Percentiles rank a stretch among this genome's conserved stretches.
These are phyloP conservation scores for Trichonephila inaurata DNA, from an alignment of 1,140 invertebrate genomes.

Conservation along the genomic window DNA sequence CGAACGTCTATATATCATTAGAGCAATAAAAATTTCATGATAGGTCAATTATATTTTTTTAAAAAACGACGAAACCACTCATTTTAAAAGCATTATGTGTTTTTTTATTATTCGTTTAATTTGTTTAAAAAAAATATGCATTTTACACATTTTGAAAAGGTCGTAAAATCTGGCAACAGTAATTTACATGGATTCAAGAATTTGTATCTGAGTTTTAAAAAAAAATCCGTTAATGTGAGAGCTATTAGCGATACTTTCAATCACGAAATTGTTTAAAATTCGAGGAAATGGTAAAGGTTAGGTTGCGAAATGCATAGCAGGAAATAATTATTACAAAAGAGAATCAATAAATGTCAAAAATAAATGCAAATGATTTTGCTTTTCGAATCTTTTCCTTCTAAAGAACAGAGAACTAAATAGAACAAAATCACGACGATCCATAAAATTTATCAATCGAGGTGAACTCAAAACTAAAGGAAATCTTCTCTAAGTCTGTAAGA, in stretches of 20 bases:
- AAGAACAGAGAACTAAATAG: background rate
- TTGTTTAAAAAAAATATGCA: no score
- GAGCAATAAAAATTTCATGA: no score
- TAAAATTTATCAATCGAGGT: background rate
- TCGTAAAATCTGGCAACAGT: background rate
- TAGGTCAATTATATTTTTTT: no score
- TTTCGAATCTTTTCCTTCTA: background rate
- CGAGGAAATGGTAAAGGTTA: background rate
- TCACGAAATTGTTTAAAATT: background rate
- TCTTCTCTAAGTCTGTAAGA: no score
- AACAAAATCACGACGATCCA: background rate
- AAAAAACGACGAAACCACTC: no score
- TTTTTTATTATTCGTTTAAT: no score
- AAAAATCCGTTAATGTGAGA: background rate
- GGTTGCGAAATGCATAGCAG: background rate
- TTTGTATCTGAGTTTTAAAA: background rate
- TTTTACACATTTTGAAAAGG: no score
- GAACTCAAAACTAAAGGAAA: background rate
- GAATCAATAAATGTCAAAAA: background rate
- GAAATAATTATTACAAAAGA: background rate
- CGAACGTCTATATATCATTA: no score
- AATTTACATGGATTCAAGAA: background rate
- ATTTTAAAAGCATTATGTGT: no score
- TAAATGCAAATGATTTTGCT: background rate
- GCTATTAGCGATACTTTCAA: background rate